Conservation (phyloP, 1,140 invertebrate genomes). For the Listronotus oregonensis region DNA sequence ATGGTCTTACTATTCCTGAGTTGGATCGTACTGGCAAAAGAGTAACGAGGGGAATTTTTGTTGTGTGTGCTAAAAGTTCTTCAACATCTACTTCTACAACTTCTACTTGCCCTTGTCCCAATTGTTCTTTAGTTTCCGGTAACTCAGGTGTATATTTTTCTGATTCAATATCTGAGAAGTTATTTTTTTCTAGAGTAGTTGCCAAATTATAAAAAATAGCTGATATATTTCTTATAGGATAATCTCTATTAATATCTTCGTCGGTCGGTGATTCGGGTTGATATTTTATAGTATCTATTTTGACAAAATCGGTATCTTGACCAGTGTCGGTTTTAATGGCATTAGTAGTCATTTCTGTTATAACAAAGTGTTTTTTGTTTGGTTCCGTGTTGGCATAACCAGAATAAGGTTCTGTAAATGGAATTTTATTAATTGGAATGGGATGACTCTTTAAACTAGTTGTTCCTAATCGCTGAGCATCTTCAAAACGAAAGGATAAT, state of each 20-base stretch:
- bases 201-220: conserved; percentile 45
- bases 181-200: conserved; percentile 57
- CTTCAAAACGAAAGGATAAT: conserved; percentile 58
- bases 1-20: conserved; percentile 61
- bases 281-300: conserved; percentile 49
- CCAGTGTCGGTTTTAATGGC: conserved; percentile 27
- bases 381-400: conserved; percentile 48
- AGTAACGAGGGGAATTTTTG: conserved; percentile 61
- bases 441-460: conserved; percentile 64
- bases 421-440: conserved; percentile 71
- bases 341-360: conserved; percentile 21
- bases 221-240: conserved; percentile 42
- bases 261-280: conserved; percentile 29
- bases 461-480: conserved; percentile 61
- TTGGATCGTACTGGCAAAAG: conserved; percentile 67
- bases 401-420: conserved; percentile 55
- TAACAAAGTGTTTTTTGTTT: conserved; percentile 15
- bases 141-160: conserved; percentile 45
- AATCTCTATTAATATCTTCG: conserved; percentile 24
- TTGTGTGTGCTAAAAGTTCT: conserved; percentile 53
- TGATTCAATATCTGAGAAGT: conserved; percentile 52
- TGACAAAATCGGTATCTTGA: conserved; percentile 37
- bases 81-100: conserved; percentile 52
- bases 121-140: conserved; percentile 21
- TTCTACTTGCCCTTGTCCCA: conserved; percentile 54